phyloP scores from a whole-genome alignment of 1,140 invertebrate species.

The Drosophila ananassae region DNA sequence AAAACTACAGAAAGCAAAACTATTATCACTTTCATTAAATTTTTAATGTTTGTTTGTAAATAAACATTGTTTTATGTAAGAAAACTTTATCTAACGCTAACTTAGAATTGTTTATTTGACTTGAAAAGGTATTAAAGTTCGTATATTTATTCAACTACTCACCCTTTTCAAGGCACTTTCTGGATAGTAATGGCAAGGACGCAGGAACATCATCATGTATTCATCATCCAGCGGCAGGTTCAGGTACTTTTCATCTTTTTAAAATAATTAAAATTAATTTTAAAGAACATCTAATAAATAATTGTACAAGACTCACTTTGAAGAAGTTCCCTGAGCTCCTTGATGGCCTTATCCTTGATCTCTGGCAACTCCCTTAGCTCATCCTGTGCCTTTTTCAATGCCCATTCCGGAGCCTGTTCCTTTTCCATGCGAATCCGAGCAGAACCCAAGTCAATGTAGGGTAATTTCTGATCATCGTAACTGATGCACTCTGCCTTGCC shows the following conservation, averaged over 20 bases:
- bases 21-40: no score
- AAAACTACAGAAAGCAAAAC: no score
- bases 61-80: no score
- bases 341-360: conserved; percentile 86
- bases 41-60: no score
- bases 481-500: conserved; percentile 81
- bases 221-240: conserved; percentile 87
- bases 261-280: background rate
- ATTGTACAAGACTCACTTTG: conserved; percentile 45
- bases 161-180: conserved; percentile 87
- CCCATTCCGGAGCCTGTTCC: conserved; percentile 84
- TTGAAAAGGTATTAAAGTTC: no score
- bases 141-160: conserved; percentile 57
- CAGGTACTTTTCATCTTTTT: conserved; percentile 85
- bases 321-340: conserved; percentile 85
- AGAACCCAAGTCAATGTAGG: conserved; percentile 85
- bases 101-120: no score
- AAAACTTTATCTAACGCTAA: no score
- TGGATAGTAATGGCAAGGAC: conserved; percentile 89
- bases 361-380: conserved; percentile 89
- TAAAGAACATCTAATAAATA: background rate
- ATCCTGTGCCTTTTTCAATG: conserved; percentile 86
- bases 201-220: conserved; percentile 87
- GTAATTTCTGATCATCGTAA: conserved; percentile 84
- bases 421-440: conserved; percentile 85